Evolutionary conservation across 2,113 vertebrate species (phyloP), one percentile per base, ranked within the genome.

Genomic region (Nibea coibor): DNA sequence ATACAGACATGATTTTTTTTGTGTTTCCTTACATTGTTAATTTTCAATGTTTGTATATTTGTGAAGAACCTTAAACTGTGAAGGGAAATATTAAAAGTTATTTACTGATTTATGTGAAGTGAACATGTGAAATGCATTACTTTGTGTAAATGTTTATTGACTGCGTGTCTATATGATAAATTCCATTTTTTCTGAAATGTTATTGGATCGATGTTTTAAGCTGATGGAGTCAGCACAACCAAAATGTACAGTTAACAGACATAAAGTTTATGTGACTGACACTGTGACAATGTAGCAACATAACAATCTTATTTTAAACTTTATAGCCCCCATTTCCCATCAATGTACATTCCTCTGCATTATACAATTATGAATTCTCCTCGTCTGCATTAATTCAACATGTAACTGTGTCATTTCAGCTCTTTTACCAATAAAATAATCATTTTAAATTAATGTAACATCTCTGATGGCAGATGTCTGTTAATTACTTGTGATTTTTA

Each of bases 361-460:
- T 28, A 68, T 75, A 12, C 47, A 74, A 48, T 8, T 72, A n/a
- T 61, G 12, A 70, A 56, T 19, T 43, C 75, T 50, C 24, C 26
- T 68, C 7, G 20, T 68, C 58, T 68, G 10, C 51, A 53, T 53
- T 14, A 20, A 66, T 51, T 59, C 14, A 73, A 42, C 24, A 24
- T 88, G 62, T 85, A 75, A 72, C 31, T 65, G 65, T 45, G 65
- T 45, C 35, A 54, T 58, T 69, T 24, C 5, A 68, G 20, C 22
- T 73, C 45, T 71, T 84, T 12, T 17, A 68, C 48, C 42, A 87
- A 84, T 81, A 84, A 87, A 82, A 57, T 73, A 43, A 39, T 72
- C 11, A 43, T 47, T 22, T 75, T 68, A 15, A 70, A 69, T 75
- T 3, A 26, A 50, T 61, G 9, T 45, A 65, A 7, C 39, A 61